Evolutionary conservation across 1,140 invertebrate species (phyloP).

Genomic region (Penaeus indicus): DNA sequence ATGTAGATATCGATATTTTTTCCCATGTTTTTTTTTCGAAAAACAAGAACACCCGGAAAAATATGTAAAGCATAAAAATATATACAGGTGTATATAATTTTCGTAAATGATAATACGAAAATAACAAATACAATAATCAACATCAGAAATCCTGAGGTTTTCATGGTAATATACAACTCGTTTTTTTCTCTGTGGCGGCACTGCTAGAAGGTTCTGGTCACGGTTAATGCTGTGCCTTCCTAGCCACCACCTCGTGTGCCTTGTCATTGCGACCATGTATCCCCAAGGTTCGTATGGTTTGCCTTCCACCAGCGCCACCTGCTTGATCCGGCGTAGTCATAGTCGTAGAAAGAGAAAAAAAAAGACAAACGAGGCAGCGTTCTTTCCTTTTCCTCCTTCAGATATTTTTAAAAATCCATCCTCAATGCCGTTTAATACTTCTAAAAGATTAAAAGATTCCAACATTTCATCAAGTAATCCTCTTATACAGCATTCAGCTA

Average conservation of each 20-base stretch:
- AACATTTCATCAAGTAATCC: not conserved
- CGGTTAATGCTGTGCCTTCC: constrained; percentile 62
- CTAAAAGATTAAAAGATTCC: not conserved
- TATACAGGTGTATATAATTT: too few relatives aligned
- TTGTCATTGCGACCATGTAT: constrained; percentile 58
- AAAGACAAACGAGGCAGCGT: not conserved
- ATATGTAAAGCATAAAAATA: too few relatives aligned
- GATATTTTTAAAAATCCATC: not conserved
- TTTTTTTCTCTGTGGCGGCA: constrained; percentile 59
- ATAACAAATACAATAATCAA: too few relatives aligned
- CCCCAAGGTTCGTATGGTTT: constrained; percentile 61
- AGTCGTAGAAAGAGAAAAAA: constrained; percentile 11
- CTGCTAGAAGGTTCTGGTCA: constrained; percentile 64
- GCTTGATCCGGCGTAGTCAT: constrained; percentile 44
- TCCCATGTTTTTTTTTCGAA: too few relatives aligned
- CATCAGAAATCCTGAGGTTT: constrained; percentile 40
- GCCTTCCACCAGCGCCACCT: constrained; percentile 59
- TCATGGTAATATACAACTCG: constrained; percentile 4
- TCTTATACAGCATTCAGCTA: not conserved
- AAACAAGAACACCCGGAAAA: too few relatives aligned
- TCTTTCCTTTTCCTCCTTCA: not conserved
- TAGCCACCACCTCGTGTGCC: constrained; percentile 63
- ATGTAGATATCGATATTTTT: constrained; percentile 16
- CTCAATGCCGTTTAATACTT: not conserved
- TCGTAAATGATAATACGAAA: too few relatives aligned